Conservation (phyloP, 2,888 invertebrate genomes). For the Aelia acuminata region DNA sequence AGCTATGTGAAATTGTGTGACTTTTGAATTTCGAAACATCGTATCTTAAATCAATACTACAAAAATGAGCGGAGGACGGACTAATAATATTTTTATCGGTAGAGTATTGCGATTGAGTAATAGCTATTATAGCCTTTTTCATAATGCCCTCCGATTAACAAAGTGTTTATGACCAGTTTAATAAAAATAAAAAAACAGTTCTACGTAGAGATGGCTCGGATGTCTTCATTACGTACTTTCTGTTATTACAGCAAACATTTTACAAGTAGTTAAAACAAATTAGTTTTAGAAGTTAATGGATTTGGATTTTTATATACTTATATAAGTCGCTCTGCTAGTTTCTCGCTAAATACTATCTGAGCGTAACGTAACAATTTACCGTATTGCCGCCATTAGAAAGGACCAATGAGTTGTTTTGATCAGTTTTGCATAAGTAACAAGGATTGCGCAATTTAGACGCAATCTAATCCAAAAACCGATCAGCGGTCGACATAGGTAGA, state of each 20-base stretch:
- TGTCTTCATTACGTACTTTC: background rate
- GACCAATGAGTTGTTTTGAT: background rate
- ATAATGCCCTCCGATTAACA: no score
- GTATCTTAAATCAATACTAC: no score
- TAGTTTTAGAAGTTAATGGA: background rate
- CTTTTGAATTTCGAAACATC: no score
- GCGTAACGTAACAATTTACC: background rate
- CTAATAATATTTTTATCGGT: no score
- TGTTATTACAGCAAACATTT: background rate
- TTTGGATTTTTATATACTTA: background rate
- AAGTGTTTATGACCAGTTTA: no score
- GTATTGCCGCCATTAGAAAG: background rate
- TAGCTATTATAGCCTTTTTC: no score
- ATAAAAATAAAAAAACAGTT: no score
- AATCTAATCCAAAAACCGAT: slow-evolving; percentile 6
- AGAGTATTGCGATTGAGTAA: no score
- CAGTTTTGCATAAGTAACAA: slow-evolving; percentile 1
- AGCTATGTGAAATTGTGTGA: no score
- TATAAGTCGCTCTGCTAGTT: background rate
- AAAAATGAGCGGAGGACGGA: no score
- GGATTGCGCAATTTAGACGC: background rate
- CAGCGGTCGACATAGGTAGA: background rate
- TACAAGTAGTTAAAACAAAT: background rate
- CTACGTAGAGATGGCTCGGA: no score
- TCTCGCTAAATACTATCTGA: background rate